A percentile compares a stretch with the other conserved stretches of the same genome.
These are phyloP conservation scores for Phenganax subtilis DNA, from an alignment of 92 coral and sea anemone species.

Conservation along the genomic window DNA sequence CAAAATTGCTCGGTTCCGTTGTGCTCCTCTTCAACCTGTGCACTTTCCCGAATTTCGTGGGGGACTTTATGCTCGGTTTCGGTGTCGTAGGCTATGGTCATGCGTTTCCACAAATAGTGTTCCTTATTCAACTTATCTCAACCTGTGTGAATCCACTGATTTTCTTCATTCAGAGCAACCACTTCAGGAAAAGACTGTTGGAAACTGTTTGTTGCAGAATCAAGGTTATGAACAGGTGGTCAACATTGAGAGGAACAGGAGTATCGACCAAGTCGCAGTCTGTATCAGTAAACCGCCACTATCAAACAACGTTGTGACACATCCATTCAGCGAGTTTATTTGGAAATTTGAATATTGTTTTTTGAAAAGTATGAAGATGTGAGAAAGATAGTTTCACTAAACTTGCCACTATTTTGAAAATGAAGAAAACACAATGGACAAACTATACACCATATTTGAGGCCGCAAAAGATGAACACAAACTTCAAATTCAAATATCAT, in stretches of 20 bases:
- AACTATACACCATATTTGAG: too few relatives aligned
- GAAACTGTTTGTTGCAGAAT: conserved; percentile 12
- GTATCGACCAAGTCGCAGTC: neutral
- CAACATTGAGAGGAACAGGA: conserved; percentile 24
- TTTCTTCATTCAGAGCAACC: conserved; percentile 39
- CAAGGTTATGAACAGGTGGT: conserved; percentile 14
- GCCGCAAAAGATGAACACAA: too few relatives aligned
- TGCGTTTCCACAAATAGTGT: conserved; percentile 16
- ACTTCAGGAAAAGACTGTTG: conserved; percentile 27
- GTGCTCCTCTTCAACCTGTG: conserved; percentile 45
- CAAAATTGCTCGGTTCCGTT: conserved; percentile 52
- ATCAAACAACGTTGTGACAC: conserved; percentile 9
- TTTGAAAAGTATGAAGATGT: too few relatives aligned
- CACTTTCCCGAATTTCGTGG: conserved; percentile 42
- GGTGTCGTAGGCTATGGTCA: conserved; percentile 29
- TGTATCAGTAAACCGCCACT: conserved; percentile 1
- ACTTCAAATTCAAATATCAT: too few relatives aligned
- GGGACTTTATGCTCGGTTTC: conserved; percentile 40
- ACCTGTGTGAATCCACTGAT: conserved; percentile 45
- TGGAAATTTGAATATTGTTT: too few relatives aligned
- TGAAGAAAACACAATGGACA: too few relatives aligned
- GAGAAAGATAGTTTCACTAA: too few relatives aligned
- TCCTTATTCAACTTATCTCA: conserved; percentile 31
- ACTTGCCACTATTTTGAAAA: too few relatives aligned
- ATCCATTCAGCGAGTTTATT: neutral